Base-by-base conservation (phyloP, 2,113 vertebrate species). In the Microtus montanus region DNA sequence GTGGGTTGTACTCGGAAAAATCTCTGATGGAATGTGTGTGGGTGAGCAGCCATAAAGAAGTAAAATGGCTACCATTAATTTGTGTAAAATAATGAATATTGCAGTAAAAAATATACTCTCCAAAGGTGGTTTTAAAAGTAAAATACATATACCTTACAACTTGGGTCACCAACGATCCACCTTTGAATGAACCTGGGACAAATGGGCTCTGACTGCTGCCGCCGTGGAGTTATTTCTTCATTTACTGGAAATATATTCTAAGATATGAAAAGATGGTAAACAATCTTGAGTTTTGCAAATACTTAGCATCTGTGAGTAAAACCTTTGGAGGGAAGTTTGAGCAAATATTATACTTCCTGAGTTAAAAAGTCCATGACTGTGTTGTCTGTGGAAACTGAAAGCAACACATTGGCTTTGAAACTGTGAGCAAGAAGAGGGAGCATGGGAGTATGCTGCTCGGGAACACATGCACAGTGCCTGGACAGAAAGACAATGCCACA, bases 231-330 rank as follows among this genome's bases (percentile, higher is more conserved):
- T 24, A 92, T 30, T 91, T 91, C 92, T 90, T 64, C 30, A 64
- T 91, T 95, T 95, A 92, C 49, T 79, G 83, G n/a, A 70, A 97
- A 92, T 30, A 86, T 47, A 44, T 84, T 80, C 95, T 64, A 88
- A 47, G 30, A 78, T 20, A 94, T 17, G 63, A 78, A 90, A 95
- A 92, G 73, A n/a, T 93, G 38, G 15, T 47, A 70, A 96, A 52
- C 26, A 87, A 68, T 75, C 35, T 41, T 82, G 49, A 88, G 64
- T 91, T 92, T 82, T 79, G 28, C 54, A 92, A 83, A 91, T 82
- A 86, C 89, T 88, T 93, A 92, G 35, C 66, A 92, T 92, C 79
- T 82, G 8, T 49, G 35, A 87, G 28, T 92, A 96, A 87, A 95
- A 54, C 17, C 79, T 41, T 28, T 83, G 13, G 10, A 41, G 10